Evolutionary conservation across 2,888 invertebrate genomes (phyloP).

Genomic region (Orgyia antiqua): DNA sequence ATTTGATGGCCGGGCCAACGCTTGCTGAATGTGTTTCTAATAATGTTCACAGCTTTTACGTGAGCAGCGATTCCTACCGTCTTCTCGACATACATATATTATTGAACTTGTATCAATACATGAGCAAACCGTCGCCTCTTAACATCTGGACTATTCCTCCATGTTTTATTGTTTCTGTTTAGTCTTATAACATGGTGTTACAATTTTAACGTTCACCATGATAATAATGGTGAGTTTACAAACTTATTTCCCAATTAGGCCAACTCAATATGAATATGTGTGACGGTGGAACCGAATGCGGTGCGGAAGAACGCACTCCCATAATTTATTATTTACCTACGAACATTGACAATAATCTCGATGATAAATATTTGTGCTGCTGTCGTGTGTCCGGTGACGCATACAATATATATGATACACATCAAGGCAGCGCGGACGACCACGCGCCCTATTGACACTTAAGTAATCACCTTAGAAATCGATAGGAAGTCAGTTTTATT

Average conservation of each 20-base stretch:
- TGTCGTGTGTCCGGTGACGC: constrained; percentile 36
- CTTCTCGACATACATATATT: constrained; percentile 14
- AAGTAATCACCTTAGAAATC: constrained; percentile 64
- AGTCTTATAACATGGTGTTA: constrained; percentile 37
- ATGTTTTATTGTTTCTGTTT: constrained; percentile 43
- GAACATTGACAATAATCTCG: constrained; percentile 58
- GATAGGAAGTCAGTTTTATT: constrained; percentile 75
- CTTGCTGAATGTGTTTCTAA: constrained; percentile 1
- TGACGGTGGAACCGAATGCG: constrained; percentile 14
- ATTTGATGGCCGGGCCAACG: background rate
- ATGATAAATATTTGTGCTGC: constrained; percentile 51
- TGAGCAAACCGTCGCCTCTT: constrained; percentile 24
- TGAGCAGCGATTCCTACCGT: constrained; percentile 7
- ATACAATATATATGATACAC: constrained; percentile 22
- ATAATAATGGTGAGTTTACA: constrained; percentile 27
- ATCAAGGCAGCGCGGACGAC: constrained; percentile 22
- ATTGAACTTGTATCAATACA: constrained; percentile 19
- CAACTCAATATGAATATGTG: constrained; percentile 34
- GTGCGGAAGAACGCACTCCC: constrained; percentile 31
- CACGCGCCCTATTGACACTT: constrained; percentile 36
- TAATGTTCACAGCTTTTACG: constrained; percentile 1
- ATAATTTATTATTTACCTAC: constrained; percentile 60
- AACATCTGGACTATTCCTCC: constrained; percentile 18
- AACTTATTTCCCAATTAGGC: constrained; percentile 49
- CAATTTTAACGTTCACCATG: constrained; percentile 27